Evolutionary conservation across 2,888 invertebrate genomes (phyloP).

Genomic region (Podabrus alpinus): DNA sequence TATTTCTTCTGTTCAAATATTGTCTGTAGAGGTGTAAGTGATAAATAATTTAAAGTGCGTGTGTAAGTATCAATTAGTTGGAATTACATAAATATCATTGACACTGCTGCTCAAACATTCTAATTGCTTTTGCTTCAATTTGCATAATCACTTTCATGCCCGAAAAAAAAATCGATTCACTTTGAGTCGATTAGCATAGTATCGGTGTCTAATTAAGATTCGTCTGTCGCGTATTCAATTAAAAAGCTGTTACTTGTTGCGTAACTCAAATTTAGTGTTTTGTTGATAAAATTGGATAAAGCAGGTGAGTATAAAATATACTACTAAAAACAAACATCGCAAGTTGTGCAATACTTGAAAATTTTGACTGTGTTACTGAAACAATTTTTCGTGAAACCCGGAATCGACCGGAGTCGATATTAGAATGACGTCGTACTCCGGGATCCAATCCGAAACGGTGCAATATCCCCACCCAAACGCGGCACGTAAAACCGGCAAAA

Average conservation of each 20-base stretch:
- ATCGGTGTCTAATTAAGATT: not conserved
- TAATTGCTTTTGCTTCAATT: not conserved
- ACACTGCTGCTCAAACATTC: not conserved
- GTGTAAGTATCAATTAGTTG: not conserved
- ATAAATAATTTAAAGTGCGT: not conserved
- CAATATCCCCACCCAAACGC: slow-evolving; percentile 33
- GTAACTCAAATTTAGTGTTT: not conserved
- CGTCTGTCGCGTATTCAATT: not conserved
- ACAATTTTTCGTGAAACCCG: slow-evolving; percentile 19
- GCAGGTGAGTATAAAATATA: not conserved
- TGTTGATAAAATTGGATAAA: not conserved
- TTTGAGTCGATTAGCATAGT: not conserved
- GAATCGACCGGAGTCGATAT: slow-evolving; percentile 33
- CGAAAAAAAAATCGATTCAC: not conserved
- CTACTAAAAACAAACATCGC: not conserved
- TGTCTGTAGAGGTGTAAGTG: not conserved
- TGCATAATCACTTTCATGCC: not conserved
- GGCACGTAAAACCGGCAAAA: slow-evolving; percentile 40
- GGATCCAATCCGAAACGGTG: slow-evolving; percentile 25
- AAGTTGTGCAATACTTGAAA: not conserved
- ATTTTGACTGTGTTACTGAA: not conserved
- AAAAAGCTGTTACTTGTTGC: not conserved
- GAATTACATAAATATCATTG: not conserved
- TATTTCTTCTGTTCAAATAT: not conserved
- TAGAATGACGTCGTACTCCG: slow-evolving; percentile 35